Conservation (phyloP, 2,888 invertebrate genomes). For the Diachrysia chrysitis region DNA sequence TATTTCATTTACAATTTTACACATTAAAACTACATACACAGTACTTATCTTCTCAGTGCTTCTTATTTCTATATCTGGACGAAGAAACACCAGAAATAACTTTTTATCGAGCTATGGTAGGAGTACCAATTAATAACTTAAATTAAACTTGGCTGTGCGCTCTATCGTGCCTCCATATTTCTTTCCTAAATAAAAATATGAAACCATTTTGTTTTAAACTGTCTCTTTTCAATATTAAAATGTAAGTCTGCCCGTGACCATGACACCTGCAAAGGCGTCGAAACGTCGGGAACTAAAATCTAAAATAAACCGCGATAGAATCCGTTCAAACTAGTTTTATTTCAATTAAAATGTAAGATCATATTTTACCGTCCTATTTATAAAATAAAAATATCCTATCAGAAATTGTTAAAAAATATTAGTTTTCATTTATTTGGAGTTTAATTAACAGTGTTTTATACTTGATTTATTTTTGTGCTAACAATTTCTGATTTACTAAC, state of each 20-base stretch:
- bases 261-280: no score
- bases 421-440: background rate
- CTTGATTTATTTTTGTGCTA: background rate
- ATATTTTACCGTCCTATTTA: conserved; percentile 25
- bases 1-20: no score
- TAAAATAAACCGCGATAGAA: no score
- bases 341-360: background rate
- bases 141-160: conserved; percentile 17
- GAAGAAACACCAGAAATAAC: no score
- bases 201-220: background rate
- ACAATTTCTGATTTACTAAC: conserved; percentile 35
- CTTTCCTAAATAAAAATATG: background rate
- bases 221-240: no score
- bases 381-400: conserved; percentile 14
- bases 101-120: no score
- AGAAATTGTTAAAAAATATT: conserved; percentile 29
- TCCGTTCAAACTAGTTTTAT: no score
- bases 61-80: no score
- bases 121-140: background rate
- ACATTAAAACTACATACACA: no score
- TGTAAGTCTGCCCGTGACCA: no score
- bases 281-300: no score
- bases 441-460: background rate
- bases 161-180: conserved; percentile 9
- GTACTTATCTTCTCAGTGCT: no score